Evolutionary conservation across 1,140 invertebrate genomes (phyloP).

Genomic region (Habropoda laboriosa): DNA sequence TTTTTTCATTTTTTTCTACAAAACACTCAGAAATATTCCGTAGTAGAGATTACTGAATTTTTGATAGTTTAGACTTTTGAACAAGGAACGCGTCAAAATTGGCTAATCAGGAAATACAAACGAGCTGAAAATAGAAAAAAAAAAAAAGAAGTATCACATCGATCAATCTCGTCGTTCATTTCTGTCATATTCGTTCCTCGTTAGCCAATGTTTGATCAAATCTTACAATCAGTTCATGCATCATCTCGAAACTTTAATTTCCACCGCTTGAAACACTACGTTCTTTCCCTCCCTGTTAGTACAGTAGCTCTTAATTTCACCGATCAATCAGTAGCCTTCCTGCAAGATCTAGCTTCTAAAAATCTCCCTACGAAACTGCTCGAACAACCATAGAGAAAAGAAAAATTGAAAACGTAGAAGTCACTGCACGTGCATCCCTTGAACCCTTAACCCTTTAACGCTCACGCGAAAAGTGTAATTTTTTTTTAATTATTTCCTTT

Average conservation of each 20-base stretch:
- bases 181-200: neutral
- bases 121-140: no score
- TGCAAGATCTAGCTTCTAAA: no score
- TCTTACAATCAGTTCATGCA: neutral
- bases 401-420: neutral
- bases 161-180: neutral
- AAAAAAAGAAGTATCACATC: no score
- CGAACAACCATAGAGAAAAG: no score
- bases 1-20: neutral
- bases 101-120: conserved; percentile 8
- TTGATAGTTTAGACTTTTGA: neutral
- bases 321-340: neutral
- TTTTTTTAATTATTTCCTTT: no score
- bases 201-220: neutral
- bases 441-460: no score
- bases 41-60: neutral
- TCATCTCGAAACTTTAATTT: neutral
- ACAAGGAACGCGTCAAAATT: neutral
- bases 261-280: neutral
- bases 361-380: no score
- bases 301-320: neutral
- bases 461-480: no score
- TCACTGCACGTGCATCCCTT: conserved; percentile 38
- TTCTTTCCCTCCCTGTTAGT: neutral
- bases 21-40: neutral